Evolutionary conservation across 2,113 vertebrate genomes (phyloP).

Genomic region (Sminthopsis crassicaudata): DNA sequence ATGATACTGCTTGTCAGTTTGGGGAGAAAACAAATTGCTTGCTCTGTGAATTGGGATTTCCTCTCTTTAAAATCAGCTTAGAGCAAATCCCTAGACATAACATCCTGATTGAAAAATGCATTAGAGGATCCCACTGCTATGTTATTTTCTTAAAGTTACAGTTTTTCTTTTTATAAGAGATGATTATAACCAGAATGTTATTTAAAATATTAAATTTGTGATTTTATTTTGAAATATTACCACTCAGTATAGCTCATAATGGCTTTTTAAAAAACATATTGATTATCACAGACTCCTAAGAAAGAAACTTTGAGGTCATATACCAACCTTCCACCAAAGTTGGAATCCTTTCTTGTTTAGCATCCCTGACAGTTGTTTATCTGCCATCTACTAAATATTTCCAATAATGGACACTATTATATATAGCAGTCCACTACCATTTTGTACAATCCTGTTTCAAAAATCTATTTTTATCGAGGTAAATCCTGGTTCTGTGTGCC

Average conservation of each 20-base stretch:
- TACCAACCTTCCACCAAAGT: not conserved
- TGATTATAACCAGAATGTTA: not conserved
- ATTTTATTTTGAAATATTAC: not conserved
- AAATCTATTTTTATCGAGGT: not conserved
- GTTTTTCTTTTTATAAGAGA: constrained; percentile 57
- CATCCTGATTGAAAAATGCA: constrained; percentile 76
- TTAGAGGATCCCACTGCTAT: constrained; percentile 65
- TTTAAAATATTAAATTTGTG: not conserved
- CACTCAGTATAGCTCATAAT: not conserved
- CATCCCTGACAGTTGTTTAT: not conserved
- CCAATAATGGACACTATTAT: not conserved
- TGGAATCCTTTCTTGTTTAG: not conserved
- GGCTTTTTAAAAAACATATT: not conserved
- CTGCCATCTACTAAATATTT: not conserved
- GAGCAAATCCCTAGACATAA: constrained; percentile 72
- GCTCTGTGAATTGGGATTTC: constrained; percentile 69
- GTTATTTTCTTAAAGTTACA: constrained; percentile 74
- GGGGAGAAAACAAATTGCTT: constrained; percentile 74
- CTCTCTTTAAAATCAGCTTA: constrained; percentile 66
- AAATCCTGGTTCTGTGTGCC: not conserved
- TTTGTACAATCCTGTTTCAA: not conserved
- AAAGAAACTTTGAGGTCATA: not conserved
- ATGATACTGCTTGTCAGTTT: constrained; percentile 68
- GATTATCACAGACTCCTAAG: not conserved
- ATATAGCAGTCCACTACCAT: not conserved